These are phyloP conservation scores for Oedothorax gibbosus DNA, from an alignment of 1,140 invertebrate species.

Conservation along the genomic window DNA sequence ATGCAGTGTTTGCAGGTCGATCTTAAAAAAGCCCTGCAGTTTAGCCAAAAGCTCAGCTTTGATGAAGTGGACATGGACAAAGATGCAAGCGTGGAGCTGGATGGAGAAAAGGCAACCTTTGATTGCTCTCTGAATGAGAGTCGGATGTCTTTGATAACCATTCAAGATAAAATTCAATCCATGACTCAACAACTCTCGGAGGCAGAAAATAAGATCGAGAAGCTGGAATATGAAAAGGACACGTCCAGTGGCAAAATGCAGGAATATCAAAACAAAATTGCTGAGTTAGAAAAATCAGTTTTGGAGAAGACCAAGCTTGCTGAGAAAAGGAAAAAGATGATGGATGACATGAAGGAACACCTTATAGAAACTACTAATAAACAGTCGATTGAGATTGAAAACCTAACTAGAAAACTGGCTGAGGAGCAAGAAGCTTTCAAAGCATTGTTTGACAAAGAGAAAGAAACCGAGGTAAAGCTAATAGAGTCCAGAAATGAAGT, in stretches of 20 bases:
- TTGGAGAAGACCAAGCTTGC: conserved; percentile 64
- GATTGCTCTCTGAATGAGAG: conserved; percentile 50
- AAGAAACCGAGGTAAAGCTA: conserved; percentile 46
- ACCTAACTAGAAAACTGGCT: conserved; percentile 59
- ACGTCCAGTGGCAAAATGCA: not conserved
- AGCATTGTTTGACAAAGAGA: conserved; percentile 54
- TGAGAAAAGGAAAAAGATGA: conserved; percentile 69
- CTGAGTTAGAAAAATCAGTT: conserved; percentile 11
- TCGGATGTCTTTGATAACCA: conserved; percentile 19
- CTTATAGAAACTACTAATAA: conserved; percentile 69
- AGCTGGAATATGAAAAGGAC: conserved; percentile 20
- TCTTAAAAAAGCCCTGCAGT: conserved; percentile 55
- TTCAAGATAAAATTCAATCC: conserved; percentile 41
- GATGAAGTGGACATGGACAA: conserved; percentile 10
- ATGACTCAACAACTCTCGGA: conserved; percentile 21
- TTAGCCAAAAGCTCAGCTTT: conserved; percentile 12
- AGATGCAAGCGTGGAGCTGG: conserved; percentile 34
- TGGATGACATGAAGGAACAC: conserved; percentile 71
- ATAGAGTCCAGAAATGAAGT: conserved; percentile 40
- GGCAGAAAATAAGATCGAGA: conserved; percentile 26
- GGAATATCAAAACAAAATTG: conserved; percentile 22
- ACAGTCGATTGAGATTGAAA: conserved; percentile 65
- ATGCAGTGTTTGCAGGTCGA: conserved; percentile 67
- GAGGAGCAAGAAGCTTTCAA: conserved; percentile 53
- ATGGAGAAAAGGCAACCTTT: conserved; percentile 50